Evolutionary conservation across 2,888 invertebrate species (phyloP).

Genomic region (Exocentrus adspersus): DNA sequence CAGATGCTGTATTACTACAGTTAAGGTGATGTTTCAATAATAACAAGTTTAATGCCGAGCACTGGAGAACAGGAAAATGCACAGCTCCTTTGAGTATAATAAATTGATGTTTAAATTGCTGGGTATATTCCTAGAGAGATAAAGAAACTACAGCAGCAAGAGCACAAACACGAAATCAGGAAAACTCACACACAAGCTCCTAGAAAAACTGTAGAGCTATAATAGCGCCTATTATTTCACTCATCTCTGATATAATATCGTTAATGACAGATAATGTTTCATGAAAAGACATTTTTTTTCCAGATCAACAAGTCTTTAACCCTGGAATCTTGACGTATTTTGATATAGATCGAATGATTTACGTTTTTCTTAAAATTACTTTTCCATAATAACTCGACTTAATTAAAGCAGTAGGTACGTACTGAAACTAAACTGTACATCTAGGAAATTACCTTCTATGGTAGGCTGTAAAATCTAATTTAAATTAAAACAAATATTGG

Average conservation of each 20-base stretch:
- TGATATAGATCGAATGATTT: too few relatives aligned
- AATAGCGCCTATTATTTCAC: too few relatives aligned
- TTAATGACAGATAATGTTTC: too few relatives aligned
- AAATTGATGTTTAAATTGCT: conserved; percentile 2
- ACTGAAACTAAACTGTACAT: conserved; percentile 4
- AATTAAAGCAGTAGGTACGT: conserved; percentile 10
- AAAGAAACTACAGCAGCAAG: not conserved
- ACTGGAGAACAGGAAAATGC: conserved; percentile 1
- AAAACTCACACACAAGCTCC: too few relatives aligned
- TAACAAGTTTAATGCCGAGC: conserved; percentile 14
- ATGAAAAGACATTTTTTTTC: too few relatives aligned
- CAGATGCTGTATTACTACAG: conserved; percentile 26
- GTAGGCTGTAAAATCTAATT: conserved; percentile 3
- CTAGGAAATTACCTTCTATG: not conserved
- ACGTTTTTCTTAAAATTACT: not conserved
- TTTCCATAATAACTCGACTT: not conserved
- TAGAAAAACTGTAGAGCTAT: too few relatives aligned
- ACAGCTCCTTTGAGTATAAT: not conserved
- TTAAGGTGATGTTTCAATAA: conserved; percentile 30
- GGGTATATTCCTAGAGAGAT: not conserved
- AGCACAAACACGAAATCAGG: too few relatives aligned
- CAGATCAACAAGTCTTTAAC: too few relatives aligned
- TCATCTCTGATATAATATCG: too few relatives aligned
- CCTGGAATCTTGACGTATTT: too few relatives aligned
- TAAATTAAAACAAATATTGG: conserved; percentile 23